Conservation (phyloP, 2,113 vertebrate species). For the Neolamprologus falcicula region DNA sequence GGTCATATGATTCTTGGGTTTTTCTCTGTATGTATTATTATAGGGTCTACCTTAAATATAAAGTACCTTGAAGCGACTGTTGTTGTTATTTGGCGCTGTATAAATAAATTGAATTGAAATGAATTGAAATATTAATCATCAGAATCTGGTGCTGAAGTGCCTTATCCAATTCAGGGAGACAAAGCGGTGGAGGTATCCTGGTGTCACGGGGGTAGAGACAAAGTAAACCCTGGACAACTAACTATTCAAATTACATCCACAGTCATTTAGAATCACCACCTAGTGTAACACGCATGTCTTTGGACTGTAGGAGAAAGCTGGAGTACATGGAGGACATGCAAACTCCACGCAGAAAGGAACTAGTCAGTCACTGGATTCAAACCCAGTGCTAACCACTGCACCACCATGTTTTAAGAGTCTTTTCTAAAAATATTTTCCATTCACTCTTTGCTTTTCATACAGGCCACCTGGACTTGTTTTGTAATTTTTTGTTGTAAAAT, state of each 20-base stretch:
- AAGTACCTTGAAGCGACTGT: rapidly evolving
- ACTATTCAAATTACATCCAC: not conserved
- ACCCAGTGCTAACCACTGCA: not conserved
- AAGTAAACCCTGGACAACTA: not conserved
- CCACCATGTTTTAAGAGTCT: not conserved
- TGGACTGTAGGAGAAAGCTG: not conserved
- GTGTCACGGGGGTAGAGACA: not conserved
- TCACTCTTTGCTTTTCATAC: not conserved
- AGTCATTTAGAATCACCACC: not conserved
- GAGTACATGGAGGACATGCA: not conserved
- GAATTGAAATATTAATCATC: not conserved
- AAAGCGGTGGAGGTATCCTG: not conserved
- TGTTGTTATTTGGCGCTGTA: not conserved
- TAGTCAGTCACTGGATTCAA: not conserved
- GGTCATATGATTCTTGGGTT: not conserved
- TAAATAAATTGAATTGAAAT: not conserved
- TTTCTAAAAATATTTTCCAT: not conserved
- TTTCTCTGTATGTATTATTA: not conserved
- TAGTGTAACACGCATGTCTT: not conserved
- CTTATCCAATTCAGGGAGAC: not conserved
- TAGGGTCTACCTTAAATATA: not conserved
- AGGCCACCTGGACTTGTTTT: not conserved
- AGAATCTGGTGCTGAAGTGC: not conserved
- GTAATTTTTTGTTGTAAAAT: not conserved
- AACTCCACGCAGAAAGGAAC: not conserved